Conservation (phyloP, 2,113 vertebrate genomes). For the Lophotis ruficrista region DNA sequence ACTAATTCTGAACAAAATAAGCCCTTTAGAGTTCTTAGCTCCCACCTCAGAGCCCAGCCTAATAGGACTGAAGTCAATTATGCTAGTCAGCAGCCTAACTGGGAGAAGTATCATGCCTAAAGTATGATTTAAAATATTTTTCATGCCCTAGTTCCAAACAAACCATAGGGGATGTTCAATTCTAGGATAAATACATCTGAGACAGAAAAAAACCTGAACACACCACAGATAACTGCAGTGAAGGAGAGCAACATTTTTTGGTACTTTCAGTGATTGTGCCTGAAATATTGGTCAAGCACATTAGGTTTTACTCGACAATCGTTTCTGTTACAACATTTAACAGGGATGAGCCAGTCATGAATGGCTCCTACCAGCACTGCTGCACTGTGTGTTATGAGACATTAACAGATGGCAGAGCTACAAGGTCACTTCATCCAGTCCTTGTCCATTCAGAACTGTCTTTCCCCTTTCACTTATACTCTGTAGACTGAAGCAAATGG, state of each 20-base stretch:
- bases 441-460: background rate
- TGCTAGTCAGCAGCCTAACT: background rate
- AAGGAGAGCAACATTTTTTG: background rate
- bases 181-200: background rate
- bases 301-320: background rate
- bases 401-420: background rate
- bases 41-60: background rate
- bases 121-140: background rate
- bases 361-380: background rate
- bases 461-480: background rate
- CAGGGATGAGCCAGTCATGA: background rate
- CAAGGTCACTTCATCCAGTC: background rate
- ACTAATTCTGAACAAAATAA: background rate
- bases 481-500: background rate
- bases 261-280: background rate
- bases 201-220: background rate
- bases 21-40: background rate
- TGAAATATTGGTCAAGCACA: background rate
- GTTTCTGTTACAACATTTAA: background rate
- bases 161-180: background rate
- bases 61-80: background rate
- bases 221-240: background rate
- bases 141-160: background rate
- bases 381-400: background rate
- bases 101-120: background rate